Evolutionary conservation across 2,113 vertebrate species (phyloP).

Genomic region (Aspidoscelis tigris): DNA sequence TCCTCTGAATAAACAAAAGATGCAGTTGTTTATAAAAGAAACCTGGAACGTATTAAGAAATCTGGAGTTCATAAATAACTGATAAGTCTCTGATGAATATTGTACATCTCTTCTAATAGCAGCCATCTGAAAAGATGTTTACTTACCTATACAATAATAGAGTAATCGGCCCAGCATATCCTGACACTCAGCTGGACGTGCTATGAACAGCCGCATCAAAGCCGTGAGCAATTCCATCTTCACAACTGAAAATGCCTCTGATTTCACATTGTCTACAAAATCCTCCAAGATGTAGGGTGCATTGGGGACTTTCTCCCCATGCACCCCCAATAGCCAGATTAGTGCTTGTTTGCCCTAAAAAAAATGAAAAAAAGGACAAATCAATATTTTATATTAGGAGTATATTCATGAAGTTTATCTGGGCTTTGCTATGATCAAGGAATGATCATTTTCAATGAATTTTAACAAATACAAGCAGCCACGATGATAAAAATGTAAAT

Average conservation of each 20-base stretch:
- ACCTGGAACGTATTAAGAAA: neutral
- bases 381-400: neutral
- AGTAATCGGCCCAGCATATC: constrained; percentile 91
- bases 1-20: constrained; percentile 82
- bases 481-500: no score
- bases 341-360: constrained; percentile 90
- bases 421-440: no score
- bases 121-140: neutral
- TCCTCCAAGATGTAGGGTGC: constrained; percentile 92
- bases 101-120: no score
- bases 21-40: rapidly evolving
- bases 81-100: neutral
- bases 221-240: constrained; percentile 93
- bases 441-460: no score
- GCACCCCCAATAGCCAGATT: constrained; percentile 90
- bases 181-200: constrained; percentile 91
- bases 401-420: no score
- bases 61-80: neutral
- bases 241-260: constrained; percentile 81
- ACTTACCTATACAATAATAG: constrained; percentile 87
- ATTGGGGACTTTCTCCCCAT: constrained; percentile 83
- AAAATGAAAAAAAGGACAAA: constrained; percentile 17
- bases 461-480: no score
- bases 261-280: constrained; percentile 86
- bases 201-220: constrained; percentile 85